Base-by-base conservation (phyloP, 2,888 invertebrate genomes). In the Eulithis testata region DNA sequence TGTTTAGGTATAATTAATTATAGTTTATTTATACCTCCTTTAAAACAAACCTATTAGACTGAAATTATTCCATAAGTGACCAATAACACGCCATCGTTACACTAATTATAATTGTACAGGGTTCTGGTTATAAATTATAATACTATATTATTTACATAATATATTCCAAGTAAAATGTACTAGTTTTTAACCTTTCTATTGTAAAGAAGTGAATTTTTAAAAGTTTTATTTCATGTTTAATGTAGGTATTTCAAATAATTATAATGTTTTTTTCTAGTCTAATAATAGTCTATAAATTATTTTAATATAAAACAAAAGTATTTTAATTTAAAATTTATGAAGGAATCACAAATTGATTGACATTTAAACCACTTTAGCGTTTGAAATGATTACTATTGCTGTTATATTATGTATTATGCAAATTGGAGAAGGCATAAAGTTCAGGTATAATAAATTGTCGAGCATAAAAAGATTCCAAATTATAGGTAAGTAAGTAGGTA, bases 41-140 rank as follows among this genome's bases (percentile, higher is more conserved):
- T 61, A 36, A 55, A 63, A 58, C 52, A 52, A 63, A 52, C 63
- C 53, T 45, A 57, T 63, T 57, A 57, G 45, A 11, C 36, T 44
- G 62, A 31, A 43, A 45, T 58, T 58, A 57, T 53, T 47, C 44
- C 52, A 51, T 53, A 63, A 58, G 52, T 52, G 45, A 40, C 47
- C 53, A 44, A 27, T 47, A 52, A 40, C 63, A 63, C 45, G 63
- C 63, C 40, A 62, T 57, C 21, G 11, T 49, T 45, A 52, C 47
- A 27, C 14, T 57, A 57, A 51, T 57, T 63, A 56, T 11, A 61
- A 40, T 40, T 40, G 8, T 40, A 40, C 40, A 37, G 8, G 9
- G 40, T 9, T 40, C 37, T 53, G n/a, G 44, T 52, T 45, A 45
- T 52, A 11, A 36, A 60, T 11, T 57, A 47, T 58, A 44, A 44